Conservation (phyloP, 2,113 vertebrate genomes). For the Seriola aureovittata region DNA sequence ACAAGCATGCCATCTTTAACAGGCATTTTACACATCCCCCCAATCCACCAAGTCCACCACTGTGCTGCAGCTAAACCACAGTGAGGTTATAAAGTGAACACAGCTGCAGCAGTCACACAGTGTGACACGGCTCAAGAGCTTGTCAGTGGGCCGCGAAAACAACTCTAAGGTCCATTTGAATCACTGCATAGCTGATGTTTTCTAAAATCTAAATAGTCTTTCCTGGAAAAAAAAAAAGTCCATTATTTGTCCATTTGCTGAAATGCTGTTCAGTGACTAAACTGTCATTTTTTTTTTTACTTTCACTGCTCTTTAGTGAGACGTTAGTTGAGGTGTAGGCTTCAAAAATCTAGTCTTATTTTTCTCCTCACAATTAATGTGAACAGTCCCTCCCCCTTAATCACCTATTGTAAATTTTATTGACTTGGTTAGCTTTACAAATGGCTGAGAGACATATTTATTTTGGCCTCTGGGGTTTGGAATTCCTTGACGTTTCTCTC, state of each 20-base stretch:
- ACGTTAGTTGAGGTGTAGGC: conserved; percentile 6
- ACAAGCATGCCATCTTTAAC: conserved; percentile 64
- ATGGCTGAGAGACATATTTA: conserved; percentile 50
- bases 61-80: conserved; percentile 50
- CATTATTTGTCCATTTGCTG: not conserved
- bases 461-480: conserved; percentile 55
- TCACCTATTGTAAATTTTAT: conserved; percentile 63
- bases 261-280: not conserved
- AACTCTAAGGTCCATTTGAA: not conserved
- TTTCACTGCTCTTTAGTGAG: not conserved
- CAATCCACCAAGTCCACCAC: conserved; percentile 21
- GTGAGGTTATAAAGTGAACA: conserved; percentile 57
- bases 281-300: not conserved
- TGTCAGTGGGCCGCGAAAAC: conserved; percentile 15
- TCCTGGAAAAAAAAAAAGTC: not conserved
- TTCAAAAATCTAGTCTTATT: conserved; percentile 4
- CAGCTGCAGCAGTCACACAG: conserved; percentile 66
- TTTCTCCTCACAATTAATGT: conserved; percentile 26
- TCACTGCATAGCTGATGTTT: not conserved
- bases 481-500: conserved; percentile 49
- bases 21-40: conserved; percentile 53
- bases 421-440: conserved; percentile 52
- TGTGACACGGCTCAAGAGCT: not conserved
- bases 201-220: not conserved
- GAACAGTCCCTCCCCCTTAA: conserved; percentile 39